Conservation (phyloP, 1,140 invertebrate species). For the Drosophila tristis region DNA sequence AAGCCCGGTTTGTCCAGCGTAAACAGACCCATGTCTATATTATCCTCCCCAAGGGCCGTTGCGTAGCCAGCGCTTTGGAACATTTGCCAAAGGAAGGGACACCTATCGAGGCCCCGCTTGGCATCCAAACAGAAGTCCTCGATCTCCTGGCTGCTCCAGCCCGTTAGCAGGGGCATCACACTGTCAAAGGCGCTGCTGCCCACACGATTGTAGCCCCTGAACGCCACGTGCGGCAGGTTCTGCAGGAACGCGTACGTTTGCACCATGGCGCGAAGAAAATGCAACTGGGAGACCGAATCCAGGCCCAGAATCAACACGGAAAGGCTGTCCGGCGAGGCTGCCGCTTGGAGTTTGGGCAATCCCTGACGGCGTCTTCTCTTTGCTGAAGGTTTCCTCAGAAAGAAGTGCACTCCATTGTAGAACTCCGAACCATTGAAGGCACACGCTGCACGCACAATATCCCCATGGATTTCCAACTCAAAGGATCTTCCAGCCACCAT, state of each 20-base stretch:
- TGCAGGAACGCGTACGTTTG: slow-evolving; percentile 37
- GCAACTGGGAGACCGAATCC: slow-evolving; percentile 53
- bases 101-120: slow-evolving; percentile 85
- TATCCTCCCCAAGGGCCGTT: slow-evolving; percentile 92
- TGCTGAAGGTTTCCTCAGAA: neutral
- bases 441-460: slow-evolving; percentile 32
- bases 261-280: slow-evolving; percentile 70
- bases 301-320: slow-evolving; percentile 43
- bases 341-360: neutral
- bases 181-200: slow-evolving; percentile 86
- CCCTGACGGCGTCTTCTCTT: neutral
- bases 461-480: slow-evolving; percentile 7
- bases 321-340: slow-evolving; percentile 5
- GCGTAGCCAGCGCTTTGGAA: slow-evolving; percentile 89
- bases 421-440: neutral
- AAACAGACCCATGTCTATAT: slow-evolving; percentile 89
- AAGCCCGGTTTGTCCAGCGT: slow-evolving; percentile 92
- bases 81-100: slow-evolving; percentile 91
- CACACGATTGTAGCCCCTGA: slow-evolving; percentile 70
- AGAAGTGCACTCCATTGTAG: slow-evolving; percentile 40
- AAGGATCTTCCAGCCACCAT: neutral
- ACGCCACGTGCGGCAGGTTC: slow-evolving; percentile 38
- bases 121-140: slow-evolving; percentile 84
- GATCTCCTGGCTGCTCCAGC: slow-evolving; percentile 85
- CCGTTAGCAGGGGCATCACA: slow-evolving; percentile 90